phyloP scores from a whole-genome alignment of 2,797 vertebrate genomes.

The Spinibarbus caldwelli region DNA sequence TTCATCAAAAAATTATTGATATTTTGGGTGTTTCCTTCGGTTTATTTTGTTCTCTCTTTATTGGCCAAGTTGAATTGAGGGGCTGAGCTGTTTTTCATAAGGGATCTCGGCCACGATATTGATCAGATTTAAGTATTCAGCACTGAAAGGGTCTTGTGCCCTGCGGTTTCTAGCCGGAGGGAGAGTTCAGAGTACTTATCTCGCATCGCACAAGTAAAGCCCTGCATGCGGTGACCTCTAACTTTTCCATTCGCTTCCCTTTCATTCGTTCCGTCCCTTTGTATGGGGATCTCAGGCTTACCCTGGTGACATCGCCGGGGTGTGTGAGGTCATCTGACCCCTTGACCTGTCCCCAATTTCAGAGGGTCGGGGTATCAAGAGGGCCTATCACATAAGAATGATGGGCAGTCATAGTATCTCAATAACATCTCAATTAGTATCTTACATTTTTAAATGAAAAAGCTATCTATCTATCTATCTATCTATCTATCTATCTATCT shows the following conservation, averaged over 20 bases:
- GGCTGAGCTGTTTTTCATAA: conserved; percentile 47
- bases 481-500: background rate
- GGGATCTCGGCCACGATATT: conserved; percentile 50
- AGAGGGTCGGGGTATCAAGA: conserved; percentile 21
- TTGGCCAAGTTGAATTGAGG: conserved; percentile 51
- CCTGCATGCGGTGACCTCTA: conserved; percentile 28
- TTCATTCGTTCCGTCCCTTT: conserved; percentile 27
- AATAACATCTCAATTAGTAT: conserved; percentile 23
- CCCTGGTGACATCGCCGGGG: conserved; percentile 53
- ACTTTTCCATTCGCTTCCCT: conserved; percentile 18
- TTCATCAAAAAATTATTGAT: conserved; percentile 60
- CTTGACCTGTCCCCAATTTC: conserved; percentile 52
- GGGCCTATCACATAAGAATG: conserved; percentile 18
- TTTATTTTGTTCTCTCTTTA: conserved; percentile 33
- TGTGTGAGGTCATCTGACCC: conserved; percentile 52
- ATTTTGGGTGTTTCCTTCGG: conserved; percentile 43
- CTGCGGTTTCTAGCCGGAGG: conserved; percentile 35
- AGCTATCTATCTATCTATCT: background rate
- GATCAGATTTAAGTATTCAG: conserved; percentile 54
- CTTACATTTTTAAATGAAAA: background rate
- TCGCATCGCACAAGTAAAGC: conserved; percentile 12
- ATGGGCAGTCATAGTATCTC: background rate
- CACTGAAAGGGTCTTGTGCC: conserved; percentile 27
- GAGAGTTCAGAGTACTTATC: conserved; percentile 43
- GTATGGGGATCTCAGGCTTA: conserved; percentile 28